Evolutionary conservation across 2,888 invertebrate species (phyloP).

Genomic region (Parnassius orleans): DNA sequence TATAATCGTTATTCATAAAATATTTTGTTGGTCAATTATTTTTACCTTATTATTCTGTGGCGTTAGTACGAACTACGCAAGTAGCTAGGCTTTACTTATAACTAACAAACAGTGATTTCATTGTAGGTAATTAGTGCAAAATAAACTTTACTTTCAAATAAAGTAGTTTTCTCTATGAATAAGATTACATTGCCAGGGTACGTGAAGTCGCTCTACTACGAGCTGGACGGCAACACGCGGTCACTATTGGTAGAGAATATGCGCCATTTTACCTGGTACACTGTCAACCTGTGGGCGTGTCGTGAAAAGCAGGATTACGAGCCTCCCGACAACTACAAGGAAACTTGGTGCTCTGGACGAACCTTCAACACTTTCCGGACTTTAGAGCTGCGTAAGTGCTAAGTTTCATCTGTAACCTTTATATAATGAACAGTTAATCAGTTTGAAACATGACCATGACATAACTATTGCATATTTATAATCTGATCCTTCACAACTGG

Average conservation of each 20-base stretch:
- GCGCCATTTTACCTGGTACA: constrained; percentile 89
- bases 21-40: no score
- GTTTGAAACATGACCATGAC: no score
- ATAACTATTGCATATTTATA: no score
- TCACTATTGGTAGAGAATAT: constrained; percentile 67
- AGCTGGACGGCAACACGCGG: constrained; percentile 74
- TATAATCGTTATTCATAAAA: no score
- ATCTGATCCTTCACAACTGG: no score
- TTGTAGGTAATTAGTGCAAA: no score
- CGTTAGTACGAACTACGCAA: no score
- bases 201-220: constrained; percentile 59
- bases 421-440: no score
- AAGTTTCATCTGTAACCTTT: no score
- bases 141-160: background rate
- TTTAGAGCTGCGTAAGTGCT: constrained; percentile 50
- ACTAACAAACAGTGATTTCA: no score
- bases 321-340: constrained; percentile 60
- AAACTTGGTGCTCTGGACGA: constrained; percentile 74
- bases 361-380: constrained; percentile 66
- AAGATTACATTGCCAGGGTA: constrained; percentile 44
- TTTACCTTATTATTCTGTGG: no score
- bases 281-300: constrained; percentile 88
- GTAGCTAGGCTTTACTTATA: no score
- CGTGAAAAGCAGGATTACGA: constrained; percentile 82
- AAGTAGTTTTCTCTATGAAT: constrained; percentile 8